A percentile compares a stretch with the other conserved stretches of the same genome.
Evolutionary conservation across 1,140 invertebrate genomes (phyloP).

Genomic region (Acromyrmex charruanus): DNA sequence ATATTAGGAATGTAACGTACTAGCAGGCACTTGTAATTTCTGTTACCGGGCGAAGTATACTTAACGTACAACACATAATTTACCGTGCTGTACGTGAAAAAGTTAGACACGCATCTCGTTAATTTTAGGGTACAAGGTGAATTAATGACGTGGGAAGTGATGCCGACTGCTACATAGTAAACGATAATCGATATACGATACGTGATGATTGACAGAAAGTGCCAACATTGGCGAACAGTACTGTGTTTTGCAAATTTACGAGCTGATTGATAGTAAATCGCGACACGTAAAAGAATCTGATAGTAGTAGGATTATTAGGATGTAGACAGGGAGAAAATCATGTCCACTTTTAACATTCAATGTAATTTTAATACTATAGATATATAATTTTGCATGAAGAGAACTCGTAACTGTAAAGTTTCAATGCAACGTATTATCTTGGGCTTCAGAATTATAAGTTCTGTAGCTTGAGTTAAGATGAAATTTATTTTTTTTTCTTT

Average conservation of each 20-base stretch:
- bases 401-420: background rate
- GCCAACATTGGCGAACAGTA: background rate
- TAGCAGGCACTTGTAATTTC: conserved; percentile 50
- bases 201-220: conserved; percentile 47
- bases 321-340: background rate
- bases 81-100: conserved; percentile 46
- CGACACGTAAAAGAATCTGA: background rate
- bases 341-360: conserved; percentile 15
- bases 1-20: conserved; percentile 43
- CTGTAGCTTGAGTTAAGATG: background rate
- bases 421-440: background rate
- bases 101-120: conserved; percentile 48
- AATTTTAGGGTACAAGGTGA: background rate
- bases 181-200: conserved; percentile 24
- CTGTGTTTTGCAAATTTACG: conserved; percentile 36
- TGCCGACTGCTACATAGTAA: conserved; percentile 2
- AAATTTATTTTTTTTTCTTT: background rate
- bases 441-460: background rate
- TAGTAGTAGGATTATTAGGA: background rate
- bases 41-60: conserved; percentile 33
- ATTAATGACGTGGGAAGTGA: conserved; percentile 57
- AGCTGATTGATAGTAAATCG: conserved; percentile 40
- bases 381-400: background rate
- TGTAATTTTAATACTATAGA: background rate
- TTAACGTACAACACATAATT: conserved; percentile 41